Evolutionary conservation across 2,888 invertebrate species (phyloP).

Genomic region (Synanthedon tipuliformis): DNA sequence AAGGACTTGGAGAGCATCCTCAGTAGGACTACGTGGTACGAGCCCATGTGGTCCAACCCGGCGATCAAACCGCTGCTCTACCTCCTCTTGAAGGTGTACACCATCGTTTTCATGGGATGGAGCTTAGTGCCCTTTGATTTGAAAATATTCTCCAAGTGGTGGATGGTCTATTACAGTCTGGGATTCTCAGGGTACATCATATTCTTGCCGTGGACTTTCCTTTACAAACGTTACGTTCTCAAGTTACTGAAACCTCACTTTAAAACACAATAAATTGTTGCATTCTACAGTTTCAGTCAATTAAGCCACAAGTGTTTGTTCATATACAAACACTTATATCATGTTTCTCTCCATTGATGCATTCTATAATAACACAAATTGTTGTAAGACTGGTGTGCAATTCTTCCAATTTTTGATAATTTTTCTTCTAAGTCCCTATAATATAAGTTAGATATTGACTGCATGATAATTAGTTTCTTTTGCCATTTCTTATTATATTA

Average conservation of each 20-base stretch:
- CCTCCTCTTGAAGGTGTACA: constrained; percentile 76
- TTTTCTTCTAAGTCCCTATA: too few species aligned
- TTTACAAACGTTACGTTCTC: constrained; percentile 59
- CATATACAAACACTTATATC: too few species aligned
- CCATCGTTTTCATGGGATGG: constrained; percentile 87
- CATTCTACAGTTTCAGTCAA: too few species aligned
- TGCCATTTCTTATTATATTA: too few species aligned
- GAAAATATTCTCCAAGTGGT: constrained; percentile 77
- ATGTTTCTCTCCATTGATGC: too few species aligned
- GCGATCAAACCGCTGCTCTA: constrained; percentile 58
- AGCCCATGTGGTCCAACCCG: constrained; percentile 45
- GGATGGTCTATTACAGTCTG: constrained; percentile 71
- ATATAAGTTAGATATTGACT: too few species aligned
- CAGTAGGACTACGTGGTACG: constrained; percentile 56
- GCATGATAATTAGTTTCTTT: too few species aligned
- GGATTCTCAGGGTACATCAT: constrained; percentile 78
- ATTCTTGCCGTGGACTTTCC: constrained; percentile 74
- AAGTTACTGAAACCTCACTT: constrained; percentile 9
- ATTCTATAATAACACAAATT: too few species aligned
- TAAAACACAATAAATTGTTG: not conserved
- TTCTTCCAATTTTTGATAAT: too few species aligned
- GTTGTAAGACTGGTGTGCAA: too few species aligned
- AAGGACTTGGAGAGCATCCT: constrained; percentile 76
- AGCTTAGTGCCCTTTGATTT: constrained; percentile 80
- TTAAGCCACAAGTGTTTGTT: too few species aligned